phyloP scores from a whole-genome alignment of 2,113 vertebrate species.

The Saccopteryx leptura region DNA sequence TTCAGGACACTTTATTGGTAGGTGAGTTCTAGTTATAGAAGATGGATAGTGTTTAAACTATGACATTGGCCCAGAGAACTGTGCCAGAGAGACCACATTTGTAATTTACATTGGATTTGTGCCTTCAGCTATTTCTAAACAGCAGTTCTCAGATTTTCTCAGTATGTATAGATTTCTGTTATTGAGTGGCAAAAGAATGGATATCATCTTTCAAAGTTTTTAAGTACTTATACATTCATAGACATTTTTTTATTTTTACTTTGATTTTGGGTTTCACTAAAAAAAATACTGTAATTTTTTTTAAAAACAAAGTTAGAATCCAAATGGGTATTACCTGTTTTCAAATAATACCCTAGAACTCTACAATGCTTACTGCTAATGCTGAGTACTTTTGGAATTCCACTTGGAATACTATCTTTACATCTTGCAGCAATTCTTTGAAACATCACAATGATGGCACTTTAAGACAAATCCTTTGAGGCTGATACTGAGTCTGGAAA shows the following conservation, averaged over 20 bases:
- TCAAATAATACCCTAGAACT: neutral
- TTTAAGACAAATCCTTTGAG: conserved; percentile 15
- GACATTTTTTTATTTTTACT: conserved; percentile 10
- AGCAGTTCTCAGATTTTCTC: neutral
- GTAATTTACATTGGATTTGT: conserved; percentile 14
- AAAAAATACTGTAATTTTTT: neutral
- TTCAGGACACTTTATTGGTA: neutral
- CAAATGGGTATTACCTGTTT: neutral
- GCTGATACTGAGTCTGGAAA: neutral
- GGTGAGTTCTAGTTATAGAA: neutral
- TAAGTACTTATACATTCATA: neutral
- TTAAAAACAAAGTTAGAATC: neutral
- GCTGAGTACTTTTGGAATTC: neutral
- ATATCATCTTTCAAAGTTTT: conserved; percentile 36
- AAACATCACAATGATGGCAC: neutral
- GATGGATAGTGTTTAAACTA: neutral
- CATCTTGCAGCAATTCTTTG: neutral
- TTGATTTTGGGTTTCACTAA: conserved; percentile 24
- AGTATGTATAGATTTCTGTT: neutral
- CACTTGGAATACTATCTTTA: conserved; percentile 26
- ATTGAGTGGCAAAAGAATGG: neutral
- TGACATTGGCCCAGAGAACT: neutral
- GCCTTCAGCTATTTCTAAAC: conserved; percentile 33
- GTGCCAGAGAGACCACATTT: neutral
- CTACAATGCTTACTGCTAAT: neutral